phyloP scores from a whole-genome alignment of 2,888 invertebrate species.

The Ormyrus pomaceus region DNA sequence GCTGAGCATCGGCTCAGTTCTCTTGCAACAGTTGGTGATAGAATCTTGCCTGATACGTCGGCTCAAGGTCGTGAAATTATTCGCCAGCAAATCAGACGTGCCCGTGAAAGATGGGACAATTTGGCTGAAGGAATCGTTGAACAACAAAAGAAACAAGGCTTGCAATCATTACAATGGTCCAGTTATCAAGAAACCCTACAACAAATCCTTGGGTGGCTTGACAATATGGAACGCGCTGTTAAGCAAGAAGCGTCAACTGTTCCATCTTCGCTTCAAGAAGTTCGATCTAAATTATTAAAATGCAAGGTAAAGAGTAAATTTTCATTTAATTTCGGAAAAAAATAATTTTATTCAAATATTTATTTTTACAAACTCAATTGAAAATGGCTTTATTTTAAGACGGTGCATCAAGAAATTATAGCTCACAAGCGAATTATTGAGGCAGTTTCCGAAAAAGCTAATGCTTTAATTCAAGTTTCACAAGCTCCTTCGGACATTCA shows the following conservation, averaged over 20 bases:
- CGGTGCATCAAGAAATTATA: slow-evolving; percentile 90
- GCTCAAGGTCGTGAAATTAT: slow-evolving; percentile 93
- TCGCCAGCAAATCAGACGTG: slow-evolving; percentile 87
- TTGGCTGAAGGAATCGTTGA: slow-evolving; percentile 89
- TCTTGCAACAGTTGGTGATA: slow-evolving; percentile 88
- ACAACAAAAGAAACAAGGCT: slow-evolving; percentile 90
- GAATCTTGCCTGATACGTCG: slow-evolving; percentile 94
- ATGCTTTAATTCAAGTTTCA: slow-evolving; percentile 80
- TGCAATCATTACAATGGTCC: slow-evolving; percentile 88
- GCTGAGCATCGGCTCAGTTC: slow-evolving; percentile 87
- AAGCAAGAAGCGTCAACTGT: slow-evolving; percentile 83
- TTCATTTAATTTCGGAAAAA: neutral
- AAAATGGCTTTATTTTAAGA: slow-evolving; percentile 72
- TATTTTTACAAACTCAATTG: slow-evolving; percentile 20
- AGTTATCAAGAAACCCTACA: slow-evolving; percentile 91
- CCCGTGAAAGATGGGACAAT: slow-evolving; percentile 92
- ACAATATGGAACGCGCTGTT: slow-evolving; percentile 87
- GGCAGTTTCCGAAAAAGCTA: slow-evolving; percentile 92
- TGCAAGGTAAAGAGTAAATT: slow-evolving; percentile 79
- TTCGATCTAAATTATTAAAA: slow-evolving; percentile 88
- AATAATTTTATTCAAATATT: slow-evolving; percentile 28
- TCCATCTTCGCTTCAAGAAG: slow-evolving; percentile 89
- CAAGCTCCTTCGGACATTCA: slow-evolving; percentile 80
- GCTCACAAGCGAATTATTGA: slow-evolving; percentile 94
- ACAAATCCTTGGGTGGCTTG: slow-evolving; percentile 90